Percentiles rank a stretch among this genome's conserved stretches.
These are phyloP conservation scores for Penaeus vannamei DNA, from an alignment of 1,140 invertebrate species.

Conservation along the genomic window DNA sequence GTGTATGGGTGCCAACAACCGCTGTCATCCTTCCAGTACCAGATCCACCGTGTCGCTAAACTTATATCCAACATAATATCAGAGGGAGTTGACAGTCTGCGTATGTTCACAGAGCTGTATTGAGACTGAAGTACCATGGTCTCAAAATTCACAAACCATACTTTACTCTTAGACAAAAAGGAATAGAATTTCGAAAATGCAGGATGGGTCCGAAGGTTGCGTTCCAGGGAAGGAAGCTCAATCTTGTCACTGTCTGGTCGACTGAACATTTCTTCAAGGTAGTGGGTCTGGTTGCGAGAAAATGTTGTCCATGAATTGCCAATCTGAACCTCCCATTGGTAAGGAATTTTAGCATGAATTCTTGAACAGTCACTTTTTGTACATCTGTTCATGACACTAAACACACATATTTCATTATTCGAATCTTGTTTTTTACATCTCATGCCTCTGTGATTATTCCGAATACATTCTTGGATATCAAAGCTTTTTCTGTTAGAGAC, in stretches of 20 bases:
- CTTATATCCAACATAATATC: conserved; percentile 40
- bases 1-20: conserved; percentile 48
- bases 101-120: not conserved
- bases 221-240: conserved; percentile 26
- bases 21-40: conserved; percentile 55
- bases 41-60: conserved; percentile 60
- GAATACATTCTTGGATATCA: conserved; percentile 16
- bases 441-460: conserved; percentile 30
- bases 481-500: conserved; percentile 9
- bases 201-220: not conserved
- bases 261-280: conserved; percentile 50
- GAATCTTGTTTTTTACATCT: conserved; percentile 7
- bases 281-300: conserved; percentile 37
- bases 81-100: conserved; percentile 62
- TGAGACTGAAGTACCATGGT: conserved; percentile 26
- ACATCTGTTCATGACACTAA: conserved; percentile 48
- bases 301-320: conserved; percentile 42
- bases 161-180: conserved; percentile 17
- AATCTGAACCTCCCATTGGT: conserved; percentile 53
- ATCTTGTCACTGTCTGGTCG: conserved; percentile 34
- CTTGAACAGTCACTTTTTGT: conserved; percentile 41
- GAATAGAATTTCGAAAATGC: not conserved
- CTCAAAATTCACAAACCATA: conserved; percentile 54
- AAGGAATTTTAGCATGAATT: conserved; percentile 51
- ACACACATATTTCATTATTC: conserved; percentile 45